A percentile compares a stretch with the other conserved stretches of the same genome.
phyloP scores from a whole-genome alignment of 2,797 vertebrate species.

The Pachyuromys duprasi region DNA sequence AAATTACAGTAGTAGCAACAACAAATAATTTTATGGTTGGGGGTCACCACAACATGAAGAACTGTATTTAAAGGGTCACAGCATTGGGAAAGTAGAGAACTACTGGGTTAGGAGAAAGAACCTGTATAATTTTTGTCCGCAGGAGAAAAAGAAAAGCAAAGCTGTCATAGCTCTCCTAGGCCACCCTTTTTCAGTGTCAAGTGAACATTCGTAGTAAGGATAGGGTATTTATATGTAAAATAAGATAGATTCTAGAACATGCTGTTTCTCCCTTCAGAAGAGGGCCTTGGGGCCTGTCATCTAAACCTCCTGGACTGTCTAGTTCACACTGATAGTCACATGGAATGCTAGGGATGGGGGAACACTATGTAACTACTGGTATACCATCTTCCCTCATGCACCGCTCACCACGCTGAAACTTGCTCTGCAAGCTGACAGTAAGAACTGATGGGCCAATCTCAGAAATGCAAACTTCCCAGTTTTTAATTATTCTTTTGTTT shows the following conservation, averaged over 20 bases:
- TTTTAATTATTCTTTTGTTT: constrained; percentile 14
- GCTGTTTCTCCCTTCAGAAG: constrained; percentile 32
- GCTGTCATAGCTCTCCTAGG: background rate
- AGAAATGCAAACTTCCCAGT: background rate
- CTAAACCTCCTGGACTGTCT: background rate
- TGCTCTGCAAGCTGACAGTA: constrained; percentile 1
- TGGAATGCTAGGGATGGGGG: background rate
- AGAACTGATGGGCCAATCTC: background rate
- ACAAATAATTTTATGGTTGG: background rate
- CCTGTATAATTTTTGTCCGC: background rate
- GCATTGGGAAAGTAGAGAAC: background rate
- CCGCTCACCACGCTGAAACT: background rate
- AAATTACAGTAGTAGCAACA: background rate
- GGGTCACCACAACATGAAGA: background rate
- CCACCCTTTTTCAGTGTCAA: background rate
- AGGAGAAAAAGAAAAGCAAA: background rate
- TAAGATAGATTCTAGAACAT: background rate
- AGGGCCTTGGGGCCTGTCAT: background rate
- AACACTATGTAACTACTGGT: background rate
- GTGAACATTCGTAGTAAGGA: background rate
- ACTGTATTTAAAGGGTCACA: background rate
- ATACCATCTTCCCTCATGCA: background rate
- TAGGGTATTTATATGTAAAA: background rate
- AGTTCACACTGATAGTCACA: background rate
- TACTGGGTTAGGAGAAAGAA: background rate